These are phyloP conservation scores for Platysternon megacephalum DNA, from an alignment of 2,113 vertebrate species.

Conservation along the genomic window DNA sequence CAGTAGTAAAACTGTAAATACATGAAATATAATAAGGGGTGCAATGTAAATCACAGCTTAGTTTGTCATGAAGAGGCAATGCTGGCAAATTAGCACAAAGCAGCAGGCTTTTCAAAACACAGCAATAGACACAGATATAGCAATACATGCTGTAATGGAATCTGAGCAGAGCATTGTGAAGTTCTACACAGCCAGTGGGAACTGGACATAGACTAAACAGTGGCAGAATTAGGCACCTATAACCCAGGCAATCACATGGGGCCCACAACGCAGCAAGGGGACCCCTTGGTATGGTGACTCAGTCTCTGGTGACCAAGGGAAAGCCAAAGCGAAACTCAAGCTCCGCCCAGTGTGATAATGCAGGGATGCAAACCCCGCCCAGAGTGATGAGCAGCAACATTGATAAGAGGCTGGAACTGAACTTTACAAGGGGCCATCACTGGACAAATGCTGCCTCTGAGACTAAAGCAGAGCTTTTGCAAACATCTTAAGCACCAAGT, in stretches of 20 bases:
- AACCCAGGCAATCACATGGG: background rate
- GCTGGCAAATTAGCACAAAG: background rate
- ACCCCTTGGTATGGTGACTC: too few relatives aligned
- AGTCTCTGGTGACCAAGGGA: background rate
- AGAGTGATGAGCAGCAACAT: background rate
- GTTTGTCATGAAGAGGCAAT: background rate
- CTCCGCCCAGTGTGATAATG: background rate
- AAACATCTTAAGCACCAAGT: too few relatives aligned
- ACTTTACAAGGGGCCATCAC: background rate
- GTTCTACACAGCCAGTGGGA: background rate
- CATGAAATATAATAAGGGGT: background rate
- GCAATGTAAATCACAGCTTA: background rate
- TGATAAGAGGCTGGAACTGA: background rate
- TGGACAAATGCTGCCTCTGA: background rate
- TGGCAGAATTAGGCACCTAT: background rate
- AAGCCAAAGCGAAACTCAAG: background rate
- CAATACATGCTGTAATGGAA: background rate
- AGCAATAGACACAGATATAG: background rate
- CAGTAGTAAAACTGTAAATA: background rate
- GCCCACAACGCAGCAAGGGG: background rate
- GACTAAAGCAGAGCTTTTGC: background rate
- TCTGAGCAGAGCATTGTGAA: background rate
- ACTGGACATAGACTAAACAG: background rate
- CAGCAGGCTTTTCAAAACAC: background rate
- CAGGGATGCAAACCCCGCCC: background rate